Evolutionary conservation across 2,888 invertebrate species (phyloP), one percentile per base, ranked within the genome.

Genomic region (Dryobotodes eremita): DNA sequence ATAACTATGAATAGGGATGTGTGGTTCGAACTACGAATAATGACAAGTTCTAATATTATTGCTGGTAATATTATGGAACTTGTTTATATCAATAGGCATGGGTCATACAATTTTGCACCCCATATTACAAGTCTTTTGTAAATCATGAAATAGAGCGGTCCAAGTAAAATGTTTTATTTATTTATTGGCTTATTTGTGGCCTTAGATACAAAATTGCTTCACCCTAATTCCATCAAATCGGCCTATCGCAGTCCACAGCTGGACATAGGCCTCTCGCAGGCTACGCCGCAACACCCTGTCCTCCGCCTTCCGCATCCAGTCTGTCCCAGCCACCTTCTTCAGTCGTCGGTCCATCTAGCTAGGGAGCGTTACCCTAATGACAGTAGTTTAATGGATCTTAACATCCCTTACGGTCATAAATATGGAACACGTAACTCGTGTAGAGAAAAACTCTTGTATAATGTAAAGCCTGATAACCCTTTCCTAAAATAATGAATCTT

Each of bases 1-100:
- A 88, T 68, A 88, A 86, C 85, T 84, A 85, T 76, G 80, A 80
- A 75, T 84, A 77, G 86, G 80, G 78, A 85, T 88, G 75, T 84
- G 82, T 81, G 77, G 57, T 48, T 50, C 31, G 7, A 74, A 76
- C 82, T 62, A 86, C 71, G 61, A 50, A 76, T 50, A 42, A 72
- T 72, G 57, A n/a, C 64, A 50, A 83, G 50, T 68, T 71, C 48
- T 42, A 8, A 59, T 82, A 65, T 46, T 69, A 57, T 59, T 42
- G 7, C 15, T 1, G 20, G 3, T 23, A 20, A 23, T 69, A 68
- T 53, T 46, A 17, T 1, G 57, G 36, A 62, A 57, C 0, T 53
- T 17, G 0, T 36, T 53, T 59, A 36, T n/a, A 23, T 26, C 31
- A 13, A 17, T 20, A 17, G 46, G 10, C 46, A 42, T 42, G 42